Evolutionary conservation across 2,888 invertebrate genomes (phyloP).

Genomic region (Ophion slaviceki): DNA sequence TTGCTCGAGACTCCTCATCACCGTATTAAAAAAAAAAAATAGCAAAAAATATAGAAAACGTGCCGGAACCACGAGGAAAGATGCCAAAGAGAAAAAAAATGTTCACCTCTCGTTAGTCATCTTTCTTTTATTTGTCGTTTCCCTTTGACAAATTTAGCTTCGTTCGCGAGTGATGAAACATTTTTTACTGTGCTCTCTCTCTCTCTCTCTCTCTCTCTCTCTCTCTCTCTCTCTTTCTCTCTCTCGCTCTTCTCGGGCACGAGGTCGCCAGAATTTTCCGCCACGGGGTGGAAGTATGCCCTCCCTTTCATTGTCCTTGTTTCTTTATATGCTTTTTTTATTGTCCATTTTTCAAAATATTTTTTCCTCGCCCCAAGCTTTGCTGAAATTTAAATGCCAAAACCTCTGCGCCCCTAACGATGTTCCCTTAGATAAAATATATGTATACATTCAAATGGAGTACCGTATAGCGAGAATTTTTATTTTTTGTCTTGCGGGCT

Average conservation of each 20-base stretch:
- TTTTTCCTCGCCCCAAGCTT: neutral
- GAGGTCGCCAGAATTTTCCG: neutral
- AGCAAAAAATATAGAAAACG: neutral
- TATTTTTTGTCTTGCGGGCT: neutral
- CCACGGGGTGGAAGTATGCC: neutral
- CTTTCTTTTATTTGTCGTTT: conserved; percentile 4
- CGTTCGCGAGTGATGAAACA: neutral
- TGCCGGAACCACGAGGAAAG: neutral
- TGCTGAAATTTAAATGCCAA: neutral
- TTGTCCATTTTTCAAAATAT: neutral
- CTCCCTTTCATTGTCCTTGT: neutral
- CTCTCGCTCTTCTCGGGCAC: neutral
- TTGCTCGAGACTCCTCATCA: neutral
- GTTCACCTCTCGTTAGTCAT: neutral
- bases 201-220: neutral
- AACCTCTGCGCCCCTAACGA: neutral
- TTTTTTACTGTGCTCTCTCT: neutral
- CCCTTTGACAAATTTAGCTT: neutral
- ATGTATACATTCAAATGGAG: neutral
- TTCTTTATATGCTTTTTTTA: neutral
- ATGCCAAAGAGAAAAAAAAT: neutral
- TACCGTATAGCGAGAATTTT: neutral
- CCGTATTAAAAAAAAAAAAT: neutral
- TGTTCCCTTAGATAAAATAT: neutral
- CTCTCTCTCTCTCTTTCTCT: neutral